Evolutionary conservation across 2,888 invertebrate genomes (phyloP), one percentile per base, ranked within the genome.

Genomic region (Pristionchus arcanus): DNA sequence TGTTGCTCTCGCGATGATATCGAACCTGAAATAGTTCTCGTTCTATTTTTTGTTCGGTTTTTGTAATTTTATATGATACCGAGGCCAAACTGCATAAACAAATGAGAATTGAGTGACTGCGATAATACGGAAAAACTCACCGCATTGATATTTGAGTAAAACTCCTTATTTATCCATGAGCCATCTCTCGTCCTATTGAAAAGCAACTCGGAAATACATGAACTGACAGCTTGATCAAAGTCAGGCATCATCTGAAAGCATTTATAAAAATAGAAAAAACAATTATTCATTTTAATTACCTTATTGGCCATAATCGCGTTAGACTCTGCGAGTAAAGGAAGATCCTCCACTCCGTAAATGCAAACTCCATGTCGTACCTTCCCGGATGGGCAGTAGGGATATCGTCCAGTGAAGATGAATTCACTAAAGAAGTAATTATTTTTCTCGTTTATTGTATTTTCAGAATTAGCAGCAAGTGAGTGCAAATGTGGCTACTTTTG

Each of bases 311-410:
- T 81, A 3, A 81, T 25, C 5, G 42, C 25, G n/a, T 16, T 15
- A 19, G 49, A 49, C 15, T 37, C 37, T 4, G 81, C 42, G 15
- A 81, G 42, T 21, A 42, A 19, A 0, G 49, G 81, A 16, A 81
- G 49, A 37, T 81, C 49, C 28, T 81, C 81, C 15, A 81, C n/a
- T 81, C 81, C 81, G 15, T 42, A 81, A n/a, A 81, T 49, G n/a
- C 81, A 81, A 42, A 49, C n/a, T 5, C 34, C 28, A 49, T 81
- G 81, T 13, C 81, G n/a, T 7, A 42, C 25, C 13, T 42, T 49
- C 25, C 81, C 49, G 4, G 81, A 81, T 1, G 49, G n/a, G 15
- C 81, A 81, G 25, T 42, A 21, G 4, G 59, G 19, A 21, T 59
- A 59, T 5, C 25, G 28, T 11, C 34, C 34, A 34, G 74, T 74